These are phyloP conservation scores for Azorinus chamasolen DNA, from an alignment of 2,888 invertebrate genomes.

Conservation along the genomic window DNA sequence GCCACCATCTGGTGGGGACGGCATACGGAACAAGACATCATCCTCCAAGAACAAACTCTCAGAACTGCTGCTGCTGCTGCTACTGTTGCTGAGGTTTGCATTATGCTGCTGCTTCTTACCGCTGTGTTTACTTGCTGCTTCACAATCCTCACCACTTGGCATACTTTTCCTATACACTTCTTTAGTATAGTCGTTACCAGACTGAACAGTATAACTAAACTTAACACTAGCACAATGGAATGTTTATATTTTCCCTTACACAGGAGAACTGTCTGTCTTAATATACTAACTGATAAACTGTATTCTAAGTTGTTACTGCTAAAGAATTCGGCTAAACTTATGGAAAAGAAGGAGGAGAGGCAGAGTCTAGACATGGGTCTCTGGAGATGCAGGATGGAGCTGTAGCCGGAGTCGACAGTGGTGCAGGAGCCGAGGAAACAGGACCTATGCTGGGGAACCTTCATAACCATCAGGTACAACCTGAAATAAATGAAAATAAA, in stretches of 20 bases:
- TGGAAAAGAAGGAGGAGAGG: slow-evolving; percentile 77
- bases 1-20: slow-evolving; percentile 92
- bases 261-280: background rate
- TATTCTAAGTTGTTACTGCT: slow-evolving; percentile 76
- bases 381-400: slow-evolving; percentile 69
- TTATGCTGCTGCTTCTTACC: slow-evolving; percentile 12
- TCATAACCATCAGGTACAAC: slow-evolving; percentile 55
- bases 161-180: slow-evolving; percentile 27
- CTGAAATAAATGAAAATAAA: slow-evolving; percentile 56
- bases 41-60: slow-evolving; percentile 58
- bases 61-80: slow-evolving; percentile 58
- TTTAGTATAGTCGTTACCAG: background rate
- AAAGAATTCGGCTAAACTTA: slow-evolving; percentile 79
- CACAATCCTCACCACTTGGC: slow-evolving; percentile 49
- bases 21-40: slow-evolving; percentile 66
- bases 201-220: background rate
- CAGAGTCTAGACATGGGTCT: slow-evolving; percentile 82
- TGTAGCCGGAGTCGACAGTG: slow-evolving; percentile 11
- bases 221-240: background rate
- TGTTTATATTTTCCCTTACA: slow-evolving; percentile 2
- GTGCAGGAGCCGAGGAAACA: slow-evolving; percentile 14
- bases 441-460: slow-evolving; percentile 8
- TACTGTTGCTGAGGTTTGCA: slow-evolving; percentile 22
- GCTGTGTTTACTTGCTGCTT: slow-evolving; percentile 16
- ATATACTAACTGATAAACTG: background rate